Conservation (phyloP, 2,888 invertebrate species). For the Scaptodrosophila latifasciaeformis region DNA sequence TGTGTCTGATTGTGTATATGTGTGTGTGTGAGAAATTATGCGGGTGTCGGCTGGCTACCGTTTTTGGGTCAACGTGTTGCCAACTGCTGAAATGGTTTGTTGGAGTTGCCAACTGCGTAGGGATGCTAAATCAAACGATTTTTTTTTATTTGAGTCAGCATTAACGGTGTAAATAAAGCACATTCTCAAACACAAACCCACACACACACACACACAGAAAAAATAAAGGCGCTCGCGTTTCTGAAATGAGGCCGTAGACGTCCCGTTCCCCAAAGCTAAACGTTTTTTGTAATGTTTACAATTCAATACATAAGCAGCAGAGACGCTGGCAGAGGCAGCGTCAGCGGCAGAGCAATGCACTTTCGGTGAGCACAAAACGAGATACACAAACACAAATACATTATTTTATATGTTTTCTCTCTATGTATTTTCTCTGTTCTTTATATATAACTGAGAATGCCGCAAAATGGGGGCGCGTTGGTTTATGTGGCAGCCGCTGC, state of each 20-base stretch:
- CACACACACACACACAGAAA: background rate
- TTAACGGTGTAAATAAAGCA: slow-evolving; percentile 42
- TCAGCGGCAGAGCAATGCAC: slow-evolving; percentile 55
- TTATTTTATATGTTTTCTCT: slow-evolving; percentile 14
- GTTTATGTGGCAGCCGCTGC: slow-evolving; percentile 18
- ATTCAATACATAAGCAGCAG: slow-evolving; percentile 14
- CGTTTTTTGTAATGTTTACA: slow-evolving; percentile 62
- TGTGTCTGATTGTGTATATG: slow-evolving; percentile 4
- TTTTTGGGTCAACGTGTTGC: slow-evolving; percentile 63
- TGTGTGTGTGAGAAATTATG: slow-evolving; percentile 26
- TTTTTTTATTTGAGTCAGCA: slow-evolving; percentile 6
- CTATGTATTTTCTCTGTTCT: slow-evolving; percentile 7
- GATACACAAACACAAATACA: slow-evolving; percentile 29
- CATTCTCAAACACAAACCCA: slow-evolving; percentile 22
- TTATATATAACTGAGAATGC: slow-evolving; percentile 38
- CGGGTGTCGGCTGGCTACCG: slow-evolving; percentile 34
- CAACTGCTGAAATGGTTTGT: slow-evolving; percentile 40
- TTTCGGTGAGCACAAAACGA: slow-evolving; percentile 37
- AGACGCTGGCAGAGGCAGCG: slow-evolving; percentile 14
- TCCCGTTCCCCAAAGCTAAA: too few relatives aligned
- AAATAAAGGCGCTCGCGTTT: too few relatives aligned
- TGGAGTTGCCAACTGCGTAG: slow-evolving; percentile 14
- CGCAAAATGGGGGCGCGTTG: slow-evolving; percentile 51
- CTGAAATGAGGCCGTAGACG: slow-evolving; percentile 61
- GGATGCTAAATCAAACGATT: background rate